Evolutionary conservation across 2,113 vertebrate genomes (phyloP).

Genomic region (Microtus ochrogaster): DNA sequence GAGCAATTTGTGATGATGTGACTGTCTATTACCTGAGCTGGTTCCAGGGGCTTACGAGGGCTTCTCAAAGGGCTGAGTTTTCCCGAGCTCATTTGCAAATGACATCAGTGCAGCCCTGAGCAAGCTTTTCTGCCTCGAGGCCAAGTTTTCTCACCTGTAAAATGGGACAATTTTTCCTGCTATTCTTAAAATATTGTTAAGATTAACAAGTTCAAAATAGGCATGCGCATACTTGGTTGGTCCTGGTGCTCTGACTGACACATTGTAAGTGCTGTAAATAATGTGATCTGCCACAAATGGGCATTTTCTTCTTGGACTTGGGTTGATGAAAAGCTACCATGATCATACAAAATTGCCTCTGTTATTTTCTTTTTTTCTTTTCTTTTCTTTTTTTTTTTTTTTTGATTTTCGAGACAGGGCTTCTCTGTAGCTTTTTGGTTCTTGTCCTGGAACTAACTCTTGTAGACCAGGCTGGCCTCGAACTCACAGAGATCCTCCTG

Average conservation of each 20-base stretch:
- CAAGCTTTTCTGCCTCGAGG: neutral
- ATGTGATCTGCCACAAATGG: neutral
- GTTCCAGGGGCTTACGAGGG: neutral
- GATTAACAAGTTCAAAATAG: neutral
- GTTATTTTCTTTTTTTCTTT: slow-evolving; percentile 16
- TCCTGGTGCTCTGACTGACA: neutral
- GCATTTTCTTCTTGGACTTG: slow-evolving; percentile 26
- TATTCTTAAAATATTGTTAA: neutral
- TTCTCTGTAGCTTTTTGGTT: too few species aligned
- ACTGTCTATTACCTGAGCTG: neutral
- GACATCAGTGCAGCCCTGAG: neutral
- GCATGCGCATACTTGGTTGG: neutral
- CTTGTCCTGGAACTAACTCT: too few species aligned
- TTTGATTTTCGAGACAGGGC: too few species aligned
- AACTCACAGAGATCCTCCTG: too few species aligned
- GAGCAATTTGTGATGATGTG: neutral
- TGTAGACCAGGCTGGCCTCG: too few species aligned
- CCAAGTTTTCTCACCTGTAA: neutral
- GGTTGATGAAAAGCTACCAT: neutral
- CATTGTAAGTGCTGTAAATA: neutral
- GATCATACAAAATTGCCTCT: neutral
- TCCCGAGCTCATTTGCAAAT: neutral
- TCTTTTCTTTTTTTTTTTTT: too few species aligned
- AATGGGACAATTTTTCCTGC: neutral
- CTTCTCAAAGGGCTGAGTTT: neutral